Evolutionary conservation across 92 coral and sea anemone genomes (phyloP).

Genomic region (Chrysogorgia sp.): DNA sequence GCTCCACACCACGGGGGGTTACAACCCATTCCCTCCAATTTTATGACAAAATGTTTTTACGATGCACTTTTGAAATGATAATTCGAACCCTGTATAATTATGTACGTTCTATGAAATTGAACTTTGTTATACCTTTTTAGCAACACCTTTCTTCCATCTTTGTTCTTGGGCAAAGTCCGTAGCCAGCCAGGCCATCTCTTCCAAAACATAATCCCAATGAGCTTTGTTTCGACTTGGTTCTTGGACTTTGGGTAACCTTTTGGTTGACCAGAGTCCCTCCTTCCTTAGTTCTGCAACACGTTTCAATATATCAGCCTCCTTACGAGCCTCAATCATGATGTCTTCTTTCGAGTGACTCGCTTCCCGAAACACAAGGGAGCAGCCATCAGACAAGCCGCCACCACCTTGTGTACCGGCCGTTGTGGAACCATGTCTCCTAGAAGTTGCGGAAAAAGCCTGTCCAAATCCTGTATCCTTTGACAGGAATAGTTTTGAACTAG

Average conservation of each 20-base stretch:
- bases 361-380: conserved; percentile 49
- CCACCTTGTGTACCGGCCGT: background rate
- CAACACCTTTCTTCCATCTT: conserved; percentile 97
- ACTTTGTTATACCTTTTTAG: conserved; percentile 80
- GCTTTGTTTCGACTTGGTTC: conserved; percentile 90
- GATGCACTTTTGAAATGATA: no score
- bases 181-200: conserved; percentile 99
- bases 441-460: background rate
- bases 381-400: conserved; percentile 8
- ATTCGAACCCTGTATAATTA: no score
- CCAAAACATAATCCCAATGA: conserved; percentile 96
- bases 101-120: background rate
- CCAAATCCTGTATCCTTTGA: conserved; percentile 26
- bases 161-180: conserved; percentile 98
- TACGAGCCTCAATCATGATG: conserved; percentile 90
- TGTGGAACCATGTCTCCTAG: background rate
- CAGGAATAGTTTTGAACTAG: conserved; percentile 30
- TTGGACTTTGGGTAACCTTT: conserved; percentile 91
- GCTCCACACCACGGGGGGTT: no score
- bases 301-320: conserved; percentile 93
- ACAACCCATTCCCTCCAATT: no score
- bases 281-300: conserved; percentile 91
- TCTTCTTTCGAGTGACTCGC: conserved; percentile 87
- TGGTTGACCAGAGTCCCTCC: conserved; percentile 92
- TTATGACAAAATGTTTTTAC: no score